Percentiles rank a stretch among this genome's conserved stretches.
These are phyloP conservation scores for Hylaeus anthracinus DNA, from an alignment of 1,140 invertebrate genomes.

Conservation along the genomic window DNA sequence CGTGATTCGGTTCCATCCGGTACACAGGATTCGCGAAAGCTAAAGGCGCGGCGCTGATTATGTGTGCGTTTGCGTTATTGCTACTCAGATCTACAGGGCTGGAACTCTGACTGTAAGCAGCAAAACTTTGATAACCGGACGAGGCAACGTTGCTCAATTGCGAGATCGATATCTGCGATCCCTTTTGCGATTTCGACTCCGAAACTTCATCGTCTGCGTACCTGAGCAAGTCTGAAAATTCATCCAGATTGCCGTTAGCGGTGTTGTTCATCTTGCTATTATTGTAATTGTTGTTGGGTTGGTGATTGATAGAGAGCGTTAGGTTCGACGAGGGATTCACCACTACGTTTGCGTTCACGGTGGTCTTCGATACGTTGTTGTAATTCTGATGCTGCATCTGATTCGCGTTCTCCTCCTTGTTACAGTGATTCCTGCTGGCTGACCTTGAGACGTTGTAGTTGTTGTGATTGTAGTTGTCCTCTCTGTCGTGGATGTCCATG, in stretches of 20 bases:
- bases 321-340: constrained; percentile 71
- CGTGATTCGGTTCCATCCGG: constrained; percentile 83
- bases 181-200: constrained; percentile 79
- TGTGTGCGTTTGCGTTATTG: constrained; percentile 81
- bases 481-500: constrained; percentile 74
- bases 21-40: constrained; percentile 95
- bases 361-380: constrained; percentile 78
- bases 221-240: constrained; percentile 87
- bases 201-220: constrained; percentile 79
- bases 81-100: constrained; percentile 90
- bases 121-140: constrained; percentile 95
- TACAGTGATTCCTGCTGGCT: constrained; percentile 73
- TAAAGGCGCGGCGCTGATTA: constrained; percentile 84
- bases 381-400: constrained; percentile 78
- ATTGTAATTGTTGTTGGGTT: constrained; percentile 77
- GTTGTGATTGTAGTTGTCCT: constrained; percentile 78
- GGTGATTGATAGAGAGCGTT: constrained; percentile 74
- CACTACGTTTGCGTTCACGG: constrained; percentile 75
- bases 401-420: constrained; percentile 81
- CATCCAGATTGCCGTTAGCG: constrained; percentile 83
- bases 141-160: constrained; percentile 91
- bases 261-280: constrained; percentile 63
- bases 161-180: constrained; percentile 86
- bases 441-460: constrained; percentile 77
- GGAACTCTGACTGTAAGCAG: constrained; percentile 93